Conservation (phyloP, 1,140 invertebrate genomes). For the Physella acuta region DNA sequence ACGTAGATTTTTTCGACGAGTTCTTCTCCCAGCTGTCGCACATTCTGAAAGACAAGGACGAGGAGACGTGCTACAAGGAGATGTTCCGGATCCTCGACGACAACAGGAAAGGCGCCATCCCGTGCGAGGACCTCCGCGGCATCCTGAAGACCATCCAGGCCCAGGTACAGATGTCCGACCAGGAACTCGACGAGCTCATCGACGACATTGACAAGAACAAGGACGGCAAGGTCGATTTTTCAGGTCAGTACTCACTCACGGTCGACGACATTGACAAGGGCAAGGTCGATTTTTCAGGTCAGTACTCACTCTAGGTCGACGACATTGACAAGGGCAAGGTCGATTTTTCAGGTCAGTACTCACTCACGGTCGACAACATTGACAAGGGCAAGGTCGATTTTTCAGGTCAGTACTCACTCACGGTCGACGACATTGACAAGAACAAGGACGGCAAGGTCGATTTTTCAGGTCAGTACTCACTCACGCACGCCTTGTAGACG, state of each 20-base stretch:
- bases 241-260: too few species aligned
- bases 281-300: conserved; percentile 30
- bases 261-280: conserved; percentile 34
- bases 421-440: conserved; percentile 34
- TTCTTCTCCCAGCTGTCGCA: conserved; percentile 31
- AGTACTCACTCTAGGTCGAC: too few species aligned
- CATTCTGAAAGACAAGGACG: conserved; percentile 29
- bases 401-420: too few species aligned
- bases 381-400: too few species aligned
- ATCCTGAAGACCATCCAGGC: conserved; percentile 28
- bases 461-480: conserved; percentile 31
- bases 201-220: conserved; percentile 37
- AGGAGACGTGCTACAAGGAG: conserved; percentile 37
- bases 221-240: conserved; percentile 32
- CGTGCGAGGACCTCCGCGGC: conserved; percentile 26
- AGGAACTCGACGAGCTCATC: conserved; percentile 32
- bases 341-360: too few species aligned
- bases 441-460: conserved; percentile 34
- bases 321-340: too few species aligned
- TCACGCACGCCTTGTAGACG: conserved; percentile 31
- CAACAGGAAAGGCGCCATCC: conserved; percentile 28
- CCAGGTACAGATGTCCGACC: conserved; percentile 31
- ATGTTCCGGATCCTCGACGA: conserved; percentile 34
- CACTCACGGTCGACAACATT: too few species aligned
- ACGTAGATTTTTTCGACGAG: conserved; percentile 34